Percentiles rank a stretch among this genome's conserved stretches.
phyloP scores from a whole-genome alignment of 2,888 invertebrate genomes.

The Seira sanloemensis region DNA sequence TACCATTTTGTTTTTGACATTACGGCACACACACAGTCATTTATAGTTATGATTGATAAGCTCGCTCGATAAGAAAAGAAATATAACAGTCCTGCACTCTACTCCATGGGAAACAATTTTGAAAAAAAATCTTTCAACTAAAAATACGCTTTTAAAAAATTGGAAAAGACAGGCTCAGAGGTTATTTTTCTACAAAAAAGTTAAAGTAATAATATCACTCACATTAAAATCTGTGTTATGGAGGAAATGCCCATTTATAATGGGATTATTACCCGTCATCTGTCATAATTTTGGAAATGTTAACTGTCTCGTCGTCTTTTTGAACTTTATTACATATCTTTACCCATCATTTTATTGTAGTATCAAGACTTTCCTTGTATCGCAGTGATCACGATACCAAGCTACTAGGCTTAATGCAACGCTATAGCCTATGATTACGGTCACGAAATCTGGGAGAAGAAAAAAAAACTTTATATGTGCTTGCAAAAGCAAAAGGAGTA shows the following conservation, averaged over 20 bases:
- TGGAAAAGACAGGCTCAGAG: too few species aligned
- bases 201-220: too few species aligned
- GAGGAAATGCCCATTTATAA: slow-evolving; percentile 58
- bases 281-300: slow-evolving; percentile 56
- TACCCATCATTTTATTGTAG: not conserved
- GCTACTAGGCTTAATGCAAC: not conserved
- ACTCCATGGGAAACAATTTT: too few species aligned
- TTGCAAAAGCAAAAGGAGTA: not conserved
- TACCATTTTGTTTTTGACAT: too few species aligned
- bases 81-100: not conserved
- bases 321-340: not conserved
- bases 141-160: too few species aligned
- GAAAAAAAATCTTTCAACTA: too few species aligned
- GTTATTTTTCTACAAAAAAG: too few species aligned
- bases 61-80: too few species aligned
- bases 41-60: not conserved
- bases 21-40: too few species aligned
- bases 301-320: slow-evolving; percentile 23
- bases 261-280: slow-evolving; percentile 59
- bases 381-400: not conserved
- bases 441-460: not conserved
- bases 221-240: too few species aligned
- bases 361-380: not conserved
- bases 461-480: not conserved
- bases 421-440: not conserved